Base-by-base conservation (phyloP, 2,113 vertebrate genomes). In the Chrysemys picta region DNA sequence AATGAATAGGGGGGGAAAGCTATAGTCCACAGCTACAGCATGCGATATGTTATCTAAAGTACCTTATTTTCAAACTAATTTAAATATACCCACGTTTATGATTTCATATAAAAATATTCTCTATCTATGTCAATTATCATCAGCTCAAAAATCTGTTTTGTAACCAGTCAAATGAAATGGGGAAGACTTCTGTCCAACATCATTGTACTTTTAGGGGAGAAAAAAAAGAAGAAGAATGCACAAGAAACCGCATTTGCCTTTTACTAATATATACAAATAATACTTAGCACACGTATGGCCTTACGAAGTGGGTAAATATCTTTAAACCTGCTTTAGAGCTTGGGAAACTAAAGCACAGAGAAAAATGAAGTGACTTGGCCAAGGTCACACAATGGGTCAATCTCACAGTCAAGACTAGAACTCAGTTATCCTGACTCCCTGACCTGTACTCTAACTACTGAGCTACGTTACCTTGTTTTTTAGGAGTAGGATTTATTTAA, bases 191-290 rank as follows among this genome's bases (percentile, higher is more conserved):
- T 6, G 1, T 2, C 45, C 88, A 90, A 42, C 29, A 35, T 29
- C 38, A 31, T 79, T 14, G 25, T 78, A 47, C 24, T 11, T 65
- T 11, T 2, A 57, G 10, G 31, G 8, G 5, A 78, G 38, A 35
- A 6, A 1, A 0, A 3, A 76, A 3, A n/a, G n/a, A 38, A 9
- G 1, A 0, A 4, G 25, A 76, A 3, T 27, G 8, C 21, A n/a
- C 38, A 10, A 88, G 38, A 53, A 82, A 53, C 3, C 13, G 1
- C 42, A 45, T 76, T 7, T 22, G 14, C 27, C 12, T 45, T 57
- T 56, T 21, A 38, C 9, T 8, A n/a, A 25, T 3, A 75, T 24
- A 79, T 59, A 45, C 8, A 38, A 35, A 82, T 5, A 27, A 35
- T 4, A 1, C 14, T 17, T 35, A 3, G 0, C 13, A 1, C 11